Evolutionary conservation across 2,797 vertebrate species (phyloP), one percentile per base, ranked within the genome.

Genomic region (Lophius americanus): DNA sequence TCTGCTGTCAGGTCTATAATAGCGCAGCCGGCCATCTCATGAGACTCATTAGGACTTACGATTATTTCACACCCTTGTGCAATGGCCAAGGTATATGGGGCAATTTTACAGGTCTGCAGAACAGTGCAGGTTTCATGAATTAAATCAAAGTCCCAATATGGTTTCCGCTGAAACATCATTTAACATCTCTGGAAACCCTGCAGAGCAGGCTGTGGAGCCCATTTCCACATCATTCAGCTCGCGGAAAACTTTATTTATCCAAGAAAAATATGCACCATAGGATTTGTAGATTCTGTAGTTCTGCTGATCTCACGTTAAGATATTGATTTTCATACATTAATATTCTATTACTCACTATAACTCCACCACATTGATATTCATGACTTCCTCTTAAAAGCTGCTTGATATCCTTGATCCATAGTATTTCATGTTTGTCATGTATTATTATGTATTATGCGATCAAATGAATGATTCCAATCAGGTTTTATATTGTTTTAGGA

Each of bases 11-110:
- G 81, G 76, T 78, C 77, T n/a, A 6, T 82, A 84, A 82, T 77
- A 78, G 72, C 75, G 78, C 79, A 74, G 82, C 79, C 84, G 79
- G 84, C 54, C 60, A 9, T 81, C 87, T 81, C 75, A 1, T 11
- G 85, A 82, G 89, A 82, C 81, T 90, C 87, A 85, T 90, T 87
- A 83, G 68, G 73, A 37, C 70, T 37, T 57, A 47, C 54, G 49
- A 81, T 85, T 83, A 73, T 79, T 80, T 68, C 35, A 37, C 81
- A 69, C 53, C 3, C 47, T 75, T 59, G 75, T 73, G 64, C 81
- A 81, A 87, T 79, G 75, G 70, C 77, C 51, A 37, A 76, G 78
- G 79, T 79, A 77, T 70, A 70, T 36, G 73, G 81, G 81, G 68
- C 64, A 60, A 44, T 85, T 87, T 84, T 72, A 78, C 64, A 62